Evolutionary conservation across 2,888 invertebrate species (phyloP).

Genomic region (Trichacis sp.): DNA sequence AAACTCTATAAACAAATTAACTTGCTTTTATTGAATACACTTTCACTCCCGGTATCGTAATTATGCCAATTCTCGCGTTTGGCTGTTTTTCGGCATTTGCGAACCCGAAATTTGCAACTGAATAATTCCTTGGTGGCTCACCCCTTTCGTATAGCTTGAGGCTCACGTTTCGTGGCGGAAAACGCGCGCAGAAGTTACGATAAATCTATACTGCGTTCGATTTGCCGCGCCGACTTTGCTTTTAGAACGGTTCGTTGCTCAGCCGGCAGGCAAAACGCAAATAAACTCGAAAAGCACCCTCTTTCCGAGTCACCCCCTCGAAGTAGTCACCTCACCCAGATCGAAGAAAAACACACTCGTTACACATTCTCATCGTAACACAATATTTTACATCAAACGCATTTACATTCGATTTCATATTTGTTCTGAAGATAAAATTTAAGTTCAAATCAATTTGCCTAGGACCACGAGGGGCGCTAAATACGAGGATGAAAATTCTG

Average conservation of each 20-base stretch:
- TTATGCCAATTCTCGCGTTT: not conserved
- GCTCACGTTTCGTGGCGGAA: slow-evolving; percentile 24
- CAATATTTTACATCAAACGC: slow-evolving; percentile 22
- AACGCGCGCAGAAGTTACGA: slow-evolving; percentile 15
- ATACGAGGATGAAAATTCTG: not conserved
- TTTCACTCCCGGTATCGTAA: too few relatives aligned
- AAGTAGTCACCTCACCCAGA: slow-evolving; percentile 22
- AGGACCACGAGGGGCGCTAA: not conserved
- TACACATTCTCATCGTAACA: slow-evolving; percentile 17
- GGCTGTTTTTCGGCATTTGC: not conserved
- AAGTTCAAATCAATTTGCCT: not conserved
- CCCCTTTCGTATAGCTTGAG: slow-evolving; percentile 53
- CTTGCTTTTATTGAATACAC: too few relatives aligned
- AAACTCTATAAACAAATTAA: too few relatives aligned
- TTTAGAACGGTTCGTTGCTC: slow-evolving; percentile 60
- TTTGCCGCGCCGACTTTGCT: slow-evolving; percentile 42
- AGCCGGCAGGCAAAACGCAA: slow-evolving; percentile 67
- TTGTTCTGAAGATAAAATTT: slow-evolving; percentile 1
- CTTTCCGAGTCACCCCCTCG: slow-evolving; percentile 22
- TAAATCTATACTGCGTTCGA: slow-evolving; percentile 43
- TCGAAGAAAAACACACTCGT: slow-evolving; percentile 59
- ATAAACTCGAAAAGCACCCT: slow-evolving; percentile 55
- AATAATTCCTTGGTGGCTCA: slow-evolving; percentile 62
- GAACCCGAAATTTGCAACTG: slow-evolving; percentile 41
- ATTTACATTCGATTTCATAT: slow-evolving; percentile 10